A percentile compares a stretch with the other conserved stretches of the same genome.
Evolutionary conservation across 2,113 vertebrate species (phyloP).

Genomic region (Lepidothrix coronata): DNA sequence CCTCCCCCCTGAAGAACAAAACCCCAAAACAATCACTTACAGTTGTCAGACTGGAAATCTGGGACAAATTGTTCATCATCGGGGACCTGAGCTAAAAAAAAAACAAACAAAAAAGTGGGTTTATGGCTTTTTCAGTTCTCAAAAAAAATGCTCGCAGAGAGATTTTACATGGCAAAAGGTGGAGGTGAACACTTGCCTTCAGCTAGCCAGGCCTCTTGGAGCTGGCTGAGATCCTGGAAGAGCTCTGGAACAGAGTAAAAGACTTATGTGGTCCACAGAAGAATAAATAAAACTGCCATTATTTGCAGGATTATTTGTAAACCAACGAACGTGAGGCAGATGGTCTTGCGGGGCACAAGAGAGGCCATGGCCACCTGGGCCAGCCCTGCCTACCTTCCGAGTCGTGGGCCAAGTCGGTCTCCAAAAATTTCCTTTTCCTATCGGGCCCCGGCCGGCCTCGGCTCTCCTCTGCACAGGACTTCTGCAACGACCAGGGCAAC

Average conservation of each 20-base stretch:
- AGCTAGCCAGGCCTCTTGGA: slow-evolving; percentile 97
- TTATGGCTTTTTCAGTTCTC: not conserved
- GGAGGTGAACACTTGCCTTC: slow-evolving; percentile 83
- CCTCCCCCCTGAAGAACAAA: not conserved
- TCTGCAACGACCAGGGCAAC: slow-evolving; percentile 43
- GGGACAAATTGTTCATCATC: slow-evolving; percentile 98
- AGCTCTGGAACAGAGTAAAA: slow-evolving; percentile 83
- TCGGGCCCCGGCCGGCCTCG: slow-evolving; percentile 78
- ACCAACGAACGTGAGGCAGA: accelerated
- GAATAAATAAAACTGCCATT: slow-evolving; percentile 2
- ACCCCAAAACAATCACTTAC: slow-evolving; percentile 81
- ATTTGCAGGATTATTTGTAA: not conserved
- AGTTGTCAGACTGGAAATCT: slow-evolving; percentile 96
- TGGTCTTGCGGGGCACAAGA: accelerated
- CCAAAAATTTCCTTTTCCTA: slow-evolving; percentile 93
- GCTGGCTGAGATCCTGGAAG: slow-evolving; percentile 97
- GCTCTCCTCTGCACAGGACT: slow-evolving; percentile 81
- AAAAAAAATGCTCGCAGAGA: slow-evolving; percentile 1
- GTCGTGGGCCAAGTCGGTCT: slow-evolving; percentile 92
- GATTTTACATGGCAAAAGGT: slow-evolving; percentile 13
- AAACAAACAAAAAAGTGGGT: not conserved
- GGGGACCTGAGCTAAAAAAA: slow-evolving; percentile 90
- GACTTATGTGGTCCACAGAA: slow-evolving; percentile 10
- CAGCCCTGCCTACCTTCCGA: slow-evolving; percentile 86
- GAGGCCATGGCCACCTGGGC: accelerated